Base-by-base conservation (phyloP, 92 coral and sea anemone species). In the Montipora capitata region DNA sequence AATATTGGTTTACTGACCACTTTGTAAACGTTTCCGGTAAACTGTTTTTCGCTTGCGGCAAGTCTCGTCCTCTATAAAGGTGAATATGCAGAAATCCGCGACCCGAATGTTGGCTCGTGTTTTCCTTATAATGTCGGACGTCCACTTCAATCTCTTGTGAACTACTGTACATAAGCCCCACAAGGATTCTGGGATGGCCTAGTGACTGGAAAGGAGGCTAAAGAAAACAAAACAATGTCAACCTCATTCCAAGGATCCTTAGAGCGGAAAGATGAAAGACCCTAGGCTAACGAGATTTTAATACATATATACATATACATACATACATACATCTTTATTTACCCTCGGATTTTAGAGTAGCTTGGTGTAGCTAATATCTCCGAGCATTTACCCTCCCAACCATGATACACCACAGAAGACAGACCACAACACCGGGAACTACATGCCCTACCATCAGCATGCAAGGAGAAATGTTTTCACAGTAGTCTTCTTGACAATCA, bases 101-200 rank as follows among this genome's bases (percentile, higher is more conserved):
- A 27, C 98, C 94, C 2, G 95, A 40, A 54, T 91, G 90, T 27
- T 72, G 61, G 9, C 93, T 91, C 15, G 94, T 94, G 82, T 87
- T 94, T 66, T 95, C 94, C 79, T 96, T 96, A 92, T 95, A 96
- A 39, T 97, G 99, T 52, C 99, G 87, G 20, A 93, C 82, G 84
- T 97, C 99, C 18, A 96, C 98, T 74, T 91, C 90, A 61, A 87
- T 96, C 78, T 95, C 98, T 76, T 97, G 99, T n/a, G 93, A 91
- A 62, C 94, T 92, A 87, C 98, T 97, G 98, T 94, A 97, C 94
- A 97, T 93, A 74, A 97, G 85, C n/a, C 99, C 99, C 54, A 97
- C 91, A 12, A 97, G 94, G 18, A 97, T 81, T 56, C 96, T 83
- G 8, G 99, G 98, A 65, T 80, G 76, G 20, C 96, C 98, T 68